phyloP scores from a whole-genome alignment of 2,113 vertebrate species.

The Hippocampus guttulatus region DNA sequence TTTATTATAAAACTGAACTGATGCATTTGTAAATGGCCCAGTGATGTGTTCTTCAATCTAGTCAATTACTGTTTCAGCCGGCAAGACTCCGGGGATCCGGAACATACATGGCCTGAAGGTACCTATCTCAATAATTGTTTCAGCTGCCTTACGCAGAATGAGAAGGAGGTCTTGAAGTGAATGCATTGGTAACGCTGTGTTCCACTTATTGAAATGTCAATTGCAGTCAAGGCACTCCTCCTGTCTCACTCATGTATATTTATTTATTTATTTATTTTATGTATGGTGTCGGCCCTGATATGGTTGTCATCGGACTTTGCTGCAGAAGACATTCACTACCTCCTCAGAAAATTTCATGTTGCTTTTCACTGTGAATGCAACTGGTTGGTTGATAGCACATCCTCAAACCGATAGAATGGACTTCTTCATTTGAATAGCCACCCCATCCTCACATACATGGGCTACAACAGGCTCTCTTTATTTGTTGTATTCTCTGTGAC shows the following conservation, averaged over 20 bases:
- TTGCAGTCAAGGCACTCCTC: conserved; percentile 79
- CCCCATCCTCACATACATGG: neutral
- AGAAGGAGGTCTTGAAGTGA: conserved; percentile 61
- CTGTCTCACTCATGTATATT: conserved; percentile 56
- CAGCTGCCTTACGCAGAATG: conserved; percentile 69
- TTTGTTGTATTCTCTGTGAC: conserved; percentile 45
- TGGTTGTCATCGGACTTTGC: neutral
- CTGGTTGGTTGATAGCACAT: neutral
- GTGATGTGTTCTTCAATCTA: conserved; percentile 95
- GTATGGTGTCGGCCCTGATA: conserved; percentile 17
- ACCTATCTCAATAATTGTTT: conserved; percentile 99
- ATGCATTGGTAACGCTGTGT: conserved; percentile 97
- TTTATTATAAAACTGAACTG: conserved; percentile 69
- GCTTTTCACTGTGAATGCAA: neutral
- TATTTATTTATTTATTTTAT: conserved; percentile 43
- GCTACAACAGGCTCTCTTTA: neutral
- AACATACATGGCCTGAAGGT: conserved; percentile 99
- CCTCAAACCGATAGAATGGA: neutral
- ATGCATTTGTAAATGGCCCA: conserved; percentile 96
- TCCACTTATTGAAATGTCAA: conserved; percentile 99
- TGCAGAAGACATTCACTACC: neutral
- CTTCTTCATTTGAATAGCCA: neutral
- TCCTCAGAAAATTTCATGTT: neutral
- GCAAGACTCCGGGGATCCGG: conserved; percentile 99
- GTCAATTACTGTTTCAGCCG: conserved; percentile 99